Evolutionary conservation across 2,113 vertebrate species (phyloP).

Genomic region (Chaetodon trifascialis): DNA sequence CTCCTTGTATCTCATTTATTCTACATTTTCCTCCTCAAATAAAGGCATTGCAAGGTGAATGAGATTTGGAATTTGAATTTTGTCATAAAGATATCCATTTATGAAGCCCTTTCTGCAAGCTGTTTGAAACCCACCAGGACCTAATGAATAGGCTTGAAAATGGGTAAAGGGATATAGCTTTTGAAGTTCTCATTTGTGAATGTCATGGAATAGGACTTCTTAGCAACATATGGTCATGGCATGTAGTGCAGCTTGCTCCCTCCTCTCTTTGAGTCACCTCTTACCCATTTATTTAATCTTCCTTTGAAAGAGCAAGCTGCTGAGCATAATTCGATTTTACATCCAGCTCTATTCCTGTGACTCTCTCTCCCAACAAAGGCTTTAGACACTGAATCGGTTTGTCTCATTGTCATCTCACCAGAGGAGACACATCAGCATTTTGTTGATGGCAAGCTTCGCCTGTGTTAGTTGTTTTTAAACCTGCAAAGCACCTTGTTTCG

Average conservation of each 20-base stretch:
- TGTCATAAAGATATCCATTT: constrained; percentile 5
- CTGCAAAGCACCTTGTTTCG: constrained; percentile 26
- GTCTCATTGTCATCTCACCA: constrained; percentile 28
- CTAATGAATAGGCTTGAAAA: constrained; percentile 2
- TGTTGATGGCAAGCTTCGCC: constrained; percentile 1
- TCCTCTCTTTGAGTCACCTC: not conserved
- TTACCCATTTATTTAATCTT: not conserved
- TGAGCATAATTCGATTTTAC: not conserved
- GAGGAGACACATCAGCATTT: constrained; percentile 20
- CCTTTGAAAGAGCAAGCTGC: not conserved
- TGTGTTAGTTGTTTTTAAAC: constrained; percentile 43
- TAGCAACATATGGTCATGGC: not conserved
- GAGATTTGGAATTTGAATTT: not conserved
- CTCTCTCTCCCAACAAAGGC: constrained; percentile 8
- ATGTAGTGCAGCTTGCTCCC: not conserved
- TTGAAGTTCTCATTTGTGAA: constrained; percentile 13
- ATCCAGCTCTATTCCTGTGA: not conserved
- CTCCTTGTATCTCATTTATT: not conserved
- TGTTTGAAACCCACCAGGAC: not conserved
- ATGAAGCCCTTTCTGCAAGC: not conserved
- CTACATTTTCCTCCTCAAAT: not conserved
- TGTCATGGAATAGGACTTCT: not conserved
- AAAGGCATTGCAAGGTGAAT: constrained; percentile 21
- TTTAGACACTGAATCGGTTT: not conserved
- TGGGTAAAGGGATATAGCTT: not conserved